phyloP scores from a whole-genome alignment of 2,888 invertebrate species.

The Stenichneumon culpator region DNA sequence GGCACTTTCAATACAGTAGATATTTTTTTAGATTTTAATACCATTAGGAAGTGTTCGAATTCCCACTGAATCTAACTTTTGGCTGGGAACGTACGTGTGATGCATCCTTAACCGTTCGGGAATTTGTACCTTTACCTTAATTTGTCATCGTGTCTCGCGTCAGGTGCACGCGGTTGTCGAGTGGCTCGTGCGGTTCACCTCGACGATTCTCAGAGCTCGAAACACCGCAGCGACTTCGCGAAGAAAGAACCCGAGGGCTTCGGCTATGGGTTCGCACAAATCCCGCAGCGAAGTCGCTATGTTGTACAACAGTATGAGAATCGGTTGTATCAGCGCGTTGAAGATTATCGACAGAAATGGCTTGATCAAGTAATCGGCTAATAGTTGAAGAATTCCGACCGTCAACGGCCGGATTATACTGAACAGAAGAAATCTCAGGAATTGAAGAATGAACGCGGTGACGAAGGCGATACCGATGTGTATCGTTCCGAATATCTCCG shows the following conservation, averaged over 20 bases:
- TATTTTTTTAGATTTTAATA: constrained; percentile 16
- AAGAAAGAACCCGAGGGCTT: constrained; percentile 86
- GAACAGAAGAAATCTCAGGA: constrained; percentile 87
- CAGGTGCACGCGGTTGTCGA: constrained; percentile 70
- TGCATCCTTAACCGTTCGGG: no score
- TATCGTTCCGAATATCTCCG: constrained; percentile 88
- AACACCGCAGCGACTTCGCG: constrained; percentile 85
- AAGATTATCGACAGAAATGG: constrained; percentile 88
- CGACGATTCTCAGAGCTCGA: constrained; percentile 85
- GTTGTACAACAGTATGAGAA: constrained; percentile 89
- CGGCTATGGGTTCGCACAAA: constrained; percentile 88
- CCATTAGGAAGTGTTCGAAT: background rate
- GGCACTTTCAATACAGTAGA: no score
- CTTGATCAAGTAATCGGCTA: constrained; percentile 90
- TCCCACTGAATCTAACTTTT: no score
- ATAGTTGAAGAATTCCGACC: constrained; percentile 88
- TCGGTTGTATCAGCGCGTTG: constrained; percentile 89
- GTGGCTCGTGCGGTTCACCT: constrained; percentile 80
- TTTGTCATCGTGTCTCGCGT: constrained; percentile 4
- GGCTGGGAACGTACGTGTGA: no score
- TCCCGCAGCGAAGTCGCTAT: constrained; percentile 88
- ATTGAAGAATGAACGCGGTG: constrained; percentile 88
- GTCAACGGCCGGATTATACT: constrained; percentile 87
- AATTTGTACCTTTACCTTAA: background rate
- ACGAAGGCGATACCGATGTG: constrained; percentile 88